Conservation (phyloP, 2,888 invertebrate genomes). For the Anoncus sp. region DNA sequence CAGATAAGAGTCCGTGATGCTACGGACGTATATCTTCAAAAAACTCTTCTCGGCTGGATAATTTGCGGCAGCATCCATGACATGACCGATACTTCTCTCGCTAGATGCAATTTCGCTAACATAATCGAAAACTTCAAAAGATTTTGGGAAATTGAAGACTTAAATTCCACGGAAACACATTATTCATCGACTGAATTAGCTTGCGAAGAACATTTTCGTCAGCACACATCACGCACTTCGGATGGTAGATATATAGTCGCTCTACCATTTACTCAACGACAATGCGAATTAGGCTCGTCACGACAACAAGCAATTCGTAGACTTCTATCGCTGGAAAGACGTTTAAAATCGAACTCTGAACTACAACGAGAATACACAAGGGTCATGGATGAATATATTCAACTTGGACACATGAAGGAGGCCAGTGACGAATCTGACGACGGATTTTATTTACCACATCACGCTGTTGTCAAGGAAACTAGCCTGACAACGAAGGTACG, state of each 20-base stretch:
- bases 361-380: constrained; percentile 35
- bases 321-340: constrained; percentile 32
- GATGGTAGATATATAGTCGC: constrained; percentile 49
- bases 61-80: too few relatives aligned
- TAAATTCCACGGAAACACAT: constrained; percentile 30
- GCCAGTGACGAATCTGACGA: background rate
- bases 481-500: constrained; percentile 1
- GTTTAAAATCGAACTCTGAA: constrained; percentile 40
- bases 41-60: too few relatives aligned
- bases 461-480: background rate
- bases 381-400: constrained; percentile 56
- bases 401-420: constrained; percentile 55
- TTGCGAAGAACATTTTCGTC: constrained; percentile 56
- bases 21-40: too few relatives aligned
- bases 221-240: background rate
- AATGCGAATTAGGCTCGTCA: constrained; percentile 20
- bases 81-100: too few relatives aligned
- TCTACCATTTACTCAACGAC: constrained; percentile 45
- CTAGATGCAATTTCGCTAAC: constrained; percentile 2
- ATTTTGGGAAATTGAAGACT: constrained; percentile 66
- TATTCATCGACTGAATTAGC: constrained; percentile 1
- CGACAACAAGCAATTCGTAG: constrained; percentile 32
- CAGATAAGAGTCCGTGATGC: too few relatives aligned
- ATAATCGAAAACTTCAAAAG: constrained; percentile 22
- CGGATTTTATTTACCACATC: constrained; percentile 71